phyloP scores from a whole-genome alignment of 2,888 invertebrate genomes.

The Agonopterix subpropinquella region DNA sequence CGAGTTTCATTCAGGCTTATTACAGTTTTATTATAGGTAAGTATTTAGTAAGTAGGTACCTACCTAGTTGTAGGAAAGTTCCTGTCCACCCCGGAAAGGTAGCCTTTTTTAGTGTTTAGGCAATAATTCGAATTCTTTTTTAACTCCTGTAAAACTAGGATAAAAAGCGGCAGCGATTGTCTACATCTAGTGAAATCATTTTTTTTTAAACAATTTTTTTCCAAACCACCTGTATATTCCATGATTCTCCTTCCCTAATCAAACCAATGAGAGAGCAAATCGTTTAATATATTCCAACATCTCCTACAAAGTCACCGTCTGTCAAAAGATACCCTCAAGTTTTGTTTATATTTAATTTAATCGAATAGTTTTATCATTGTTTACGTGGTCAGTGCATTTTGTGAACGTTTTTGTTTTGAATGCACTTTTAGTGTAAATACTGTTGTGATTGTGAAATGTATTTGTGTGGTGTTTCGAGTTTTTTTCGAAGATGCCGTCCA shows the following conservation, averaged over 20 bases:
- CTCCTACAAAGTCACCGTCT: background rate
- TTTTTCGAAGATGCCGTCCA: constrained; percentile 47
- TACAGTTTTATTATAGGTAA: too few relatives aligned
- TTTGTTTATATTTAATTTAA: constrained; percentile 3
- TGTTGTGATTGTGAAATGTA: constrained; percentile 35
- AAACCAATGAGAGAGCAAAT: constrained; percentile 10
- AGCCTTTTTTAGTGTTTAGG: too few relatives aligned
- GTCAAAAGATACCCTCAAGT: constrained; percentile 21
- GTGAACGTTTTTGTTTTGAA: constrained; percentile 9
- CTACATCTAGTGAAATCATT: too few relatives aligned
- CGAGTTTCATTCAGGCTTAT: too few relatives aligned
- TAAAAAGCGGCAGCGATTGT: too few relatives aligned
- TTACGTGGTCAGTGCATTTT: constrained; percentile 3
- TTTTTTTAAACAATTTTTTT: background rate
- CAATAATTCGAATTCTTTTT: too few relatives aligned
- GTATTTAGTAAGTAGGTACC: too few relatives aligned
- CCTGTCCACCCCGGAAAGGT: too few relatives aligned
- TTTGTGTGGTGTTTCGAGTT: constrained; percentile 54
- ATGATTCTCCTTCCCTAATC: constrained; percentile 7
- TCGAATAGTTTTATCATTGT: constrained; percentile 9
- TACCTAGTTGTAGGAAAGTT: too few relatives aligned
- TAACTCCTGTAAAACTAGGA: too few relatives aligned
- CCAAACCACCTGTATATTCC: background rate
- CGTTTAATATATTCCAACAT: background rate
- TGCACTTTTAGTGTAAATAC: background rate